Percentiles rank a stretch among this genome's conserved stretches.
These are phyloP conservation scores for Archips xylosteana DNA, from an alignment of 2,888 invertebrate species.

Conservation along the genomic window DNA sequence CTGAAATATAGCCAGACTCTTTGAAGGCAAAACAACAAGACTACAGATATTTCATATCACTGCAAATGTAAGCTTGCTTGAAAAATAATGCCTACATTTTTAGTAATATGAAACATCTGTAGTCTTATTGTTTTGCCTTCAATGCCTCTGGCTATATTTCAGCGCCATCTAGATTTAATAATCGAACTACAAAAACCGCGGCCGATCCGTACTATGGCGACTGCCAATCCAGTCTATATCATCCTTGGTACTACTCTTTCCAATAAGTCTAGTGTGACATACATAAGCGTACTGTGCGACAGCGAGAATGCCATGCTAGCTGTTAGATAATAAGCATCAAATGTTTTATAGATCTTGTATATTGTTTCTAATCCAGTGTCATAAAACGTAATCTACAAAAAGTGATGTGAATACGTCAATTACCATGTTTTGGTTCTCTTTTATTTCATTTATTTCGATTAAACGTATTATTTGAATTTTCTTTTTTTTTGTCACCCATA, in stretches of 20 bases:
- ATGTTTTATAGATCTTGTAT: slow-evolving; percentile 26
- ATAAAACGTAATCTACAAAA: slow-evolving; percentile 23
- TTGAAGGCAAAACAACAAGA: too few species aligned
- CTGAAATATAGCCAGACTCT: too few species aligned
- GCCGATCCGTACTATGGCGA: too few species aligned
- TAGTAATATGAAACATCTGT: too few species aligned
- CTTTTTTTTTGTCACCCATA: slow-evolving; percentile 13
- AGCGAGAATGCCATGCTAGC: background rate
- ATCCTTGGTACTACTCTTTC: background rate
- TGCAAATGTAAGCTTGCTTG: too few species aligned
- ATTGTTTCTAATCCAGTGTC: slow-evolving; percentile 29
- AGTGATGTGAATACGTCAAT: slow-evolving; percentile 35
- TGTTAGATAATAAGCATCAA: slow-evolving; percentile 28
- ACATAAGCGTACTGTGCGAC: background rate
- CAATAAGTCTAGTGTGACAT: background rate
- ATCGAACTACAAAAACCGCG: too few species aligned
- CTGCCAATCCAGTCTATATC: too few species aligned
- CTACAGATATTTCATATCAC: too few species aligned
- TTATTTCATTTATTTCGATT: slow-evolving; percentile 51
- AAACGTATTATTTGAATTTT: slow-evolving; percentile 43
- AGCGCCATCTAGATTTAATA: too few species aligned
- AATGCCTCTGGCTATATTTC: too few species aligned
- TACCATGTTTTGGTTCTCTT: slow-evolving; percentile 50
- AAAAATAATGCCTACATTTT: too few species aligned
- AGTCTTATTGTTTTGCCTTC: too few species aligned